These are phyloP conservation scores for Phocides pigmalion DNA, from an alignment of 1,140 invertebrate species.

Conservation along the genomic window DNA sequence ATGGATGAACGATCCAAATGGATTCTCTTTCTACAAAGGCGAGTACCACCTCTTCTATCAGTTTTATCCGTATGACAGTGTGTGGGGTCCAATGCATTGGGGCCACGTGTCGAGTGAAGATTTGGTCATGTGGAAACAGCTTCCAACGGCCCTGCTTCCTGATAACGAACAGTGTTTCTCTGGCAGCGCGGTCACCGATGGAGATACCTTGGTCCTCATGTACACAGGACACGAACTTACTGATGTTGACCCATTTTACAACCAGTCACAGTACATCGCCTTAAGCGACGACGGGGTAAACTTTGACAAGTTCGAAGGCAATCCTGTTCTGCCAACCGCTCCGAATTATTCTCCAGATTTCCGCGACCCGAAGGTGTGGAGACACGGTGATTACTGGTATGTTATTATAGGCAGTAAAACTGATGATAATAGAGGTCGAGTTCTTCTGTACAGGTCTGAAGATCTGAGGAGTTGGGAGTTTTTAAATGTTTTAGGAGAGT, in stretches of 20 bases:
- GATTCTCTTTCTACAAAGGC: slow-evolving; percentile 70
- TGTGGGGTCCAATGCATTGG: slow-evolving; percentile 77
- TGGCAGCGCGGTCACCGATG: slow-evolving; percentile 65
- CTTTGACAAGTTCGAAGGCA: slow-evolving; percentile 70
- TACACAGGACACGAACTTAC: slow-evolving; percentile 64
- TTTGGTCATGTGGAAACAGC: slow-evolving; percentile 69
- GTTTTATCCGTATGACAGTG: slow-evolving; percentile 69
- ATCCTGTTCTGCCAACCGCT: slow-evolving; percentile 62
- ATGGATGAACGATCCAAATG: slow-evolving; percentile 82
- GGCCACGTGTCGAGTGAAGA: slow-evolving; percentile 69
- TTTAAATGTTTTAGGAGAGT: slow-evolving; percentile 65
- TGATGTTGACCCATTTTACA: slow-evolving; percentile 54
- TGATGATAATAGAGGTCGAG: slow-evolving; percentile 59
- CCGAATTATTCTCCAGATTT: slow-evolving; percentile 69
- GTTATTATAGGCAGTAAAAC: slow-evolving; percentile 74
- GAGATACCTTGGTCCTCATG: slow-evolving; percentile 61
- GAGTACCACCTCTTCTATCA: slow-evolving; percentile 78
- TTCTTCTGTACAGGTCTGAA: slow-evolving; percentile 68
- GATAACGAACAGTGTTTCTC: slow-evolving; percentile 76
- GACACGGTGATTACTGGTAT: slow-evolving; percentile 68
- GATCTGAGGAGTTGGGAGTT: slow-evolving; percentile 74
- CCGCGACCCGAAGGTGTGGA: slow-evolving; percentile 79
- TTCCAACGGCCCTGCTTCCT: slow-evolving; percentile 74
- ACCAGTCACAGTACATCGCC: slow-evolving; percentile 73
- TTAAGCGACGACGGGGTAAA: slow-evolving; percentile 66